A percentile compares a stretch with the other conserved stretches of the same genome.
These are phyloP conservation scores for Anguilla obscura DNA, from an alignment of 2,797 vertebrate species.

Conservation along the genomic window DNA sequence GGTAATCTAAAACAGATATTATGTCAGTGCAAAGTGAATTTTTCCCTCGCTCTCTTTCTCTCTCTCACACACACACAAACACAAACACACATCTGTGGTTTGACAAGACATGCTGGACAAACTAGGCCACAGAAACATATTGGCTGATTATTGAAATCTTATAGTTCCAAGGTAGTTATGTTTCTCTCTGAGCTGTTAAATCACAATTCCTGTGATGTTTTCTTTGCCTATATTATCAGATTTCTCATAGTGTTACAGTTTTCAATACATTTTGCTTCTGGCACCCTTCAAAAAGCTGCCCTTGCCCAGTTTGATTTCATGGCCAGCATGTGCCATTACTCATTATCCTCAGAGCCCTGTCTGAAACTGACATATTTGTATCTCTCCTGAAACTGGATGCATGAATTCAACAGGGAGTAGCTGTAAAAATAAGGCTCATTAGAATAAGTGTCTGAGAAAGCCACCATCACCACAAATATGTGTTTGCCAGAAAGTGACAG, in stretches of 20 bases:
- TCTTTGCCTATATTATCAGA: background rate
- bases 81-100: background rate
- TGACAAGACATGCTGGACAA: conserved; percentile 23
- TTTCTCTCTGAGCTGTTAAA: background rate
- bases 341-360: background rate
- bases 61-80: background rate
- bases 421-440: background rate
- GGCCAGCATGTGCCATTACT: background rate
- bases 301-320: background rate
- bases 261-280: background rate
- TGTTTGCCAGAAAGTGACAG: background rate
- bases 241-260: conserved; percentile 11
- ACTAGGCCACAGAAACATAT: conserved; percentile 2
- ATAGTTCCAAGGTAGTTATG: background rate
- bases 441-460: background rate
- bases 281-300: background rate
- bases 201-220: background rate
- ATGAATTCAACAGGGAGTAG: background rate
- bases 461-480: background rate
- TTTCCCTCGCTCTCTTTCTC: conserved; percentile 43
- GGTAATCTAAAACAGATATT: conserved; percentile 55
- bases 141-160: conserved; percentile 1
- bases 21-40: conserved; percentile 46
- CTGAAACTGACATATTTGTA: background rate
- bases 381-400: background rate